Evolutionary conservation across 2,113 vertebrate genomes (phyloP).

Genomic region (Tauraco erythrolophus): DNA sequence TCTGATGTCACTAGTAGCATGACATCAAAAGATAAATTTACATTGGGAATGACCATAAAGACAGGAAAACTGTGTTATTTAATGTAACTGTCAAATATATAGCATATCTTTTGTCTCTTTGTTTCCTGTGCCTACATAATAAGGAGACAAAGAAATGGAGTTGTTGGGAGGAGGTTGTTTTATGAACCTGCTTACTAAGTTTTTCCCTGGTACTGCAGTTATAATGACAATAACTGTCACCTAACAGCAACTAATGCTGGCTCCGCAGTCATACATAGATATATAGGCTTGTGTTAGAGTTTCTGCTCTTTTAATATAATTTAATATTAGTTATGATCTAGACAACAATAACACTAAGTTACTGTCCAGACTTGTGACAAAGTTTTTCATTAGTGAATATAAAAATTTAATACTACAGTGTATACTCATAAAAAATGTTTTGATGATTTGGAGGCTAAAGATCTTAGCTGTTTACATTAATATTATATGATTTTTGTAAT

Average conservation of each 20-base stretch:
- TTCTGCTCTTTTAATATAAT: not conserved
- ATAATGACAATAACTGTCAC: not conserved
- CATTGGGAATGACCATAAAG: not conserved
- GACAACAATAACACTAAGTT: not conserved
- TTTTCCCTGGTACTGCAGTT: not conserved
- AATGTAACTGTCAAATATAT: not conserved
- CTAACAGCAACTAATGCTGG: not conserved
- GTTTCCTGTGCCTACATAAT: not conserved
- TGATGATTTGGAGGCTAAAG: not conserved
- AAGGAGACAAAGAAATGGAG: not conserved
- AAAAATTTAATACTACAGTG: not conserved
- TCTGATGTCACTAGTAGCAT: not conserved
- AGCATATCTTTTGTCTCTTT: not conserved
- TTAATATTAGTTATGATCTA: not conserved
- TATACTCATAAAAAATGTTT: not conserved
- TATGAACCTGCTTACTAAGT: not conserved
- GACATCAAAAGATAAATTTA: not conserved
- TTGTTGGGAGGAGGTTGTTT: not conserved
- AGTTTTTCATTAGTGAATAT: not conserved
- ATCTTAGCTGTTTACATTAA: not conserved
- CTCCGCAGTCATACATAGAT: not conserved
- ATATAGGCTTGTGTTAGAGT: not conserved
- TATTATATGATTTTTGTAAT: not conserved
- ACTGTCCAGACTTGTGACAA: not conserved
- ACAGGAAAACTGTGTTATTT: not conserved